These are phyloP conservation scores for Muntiacus reevesi DNA, from an alignment of 2,113 vertebrate species.

Conservation along the genomic window DNA sequence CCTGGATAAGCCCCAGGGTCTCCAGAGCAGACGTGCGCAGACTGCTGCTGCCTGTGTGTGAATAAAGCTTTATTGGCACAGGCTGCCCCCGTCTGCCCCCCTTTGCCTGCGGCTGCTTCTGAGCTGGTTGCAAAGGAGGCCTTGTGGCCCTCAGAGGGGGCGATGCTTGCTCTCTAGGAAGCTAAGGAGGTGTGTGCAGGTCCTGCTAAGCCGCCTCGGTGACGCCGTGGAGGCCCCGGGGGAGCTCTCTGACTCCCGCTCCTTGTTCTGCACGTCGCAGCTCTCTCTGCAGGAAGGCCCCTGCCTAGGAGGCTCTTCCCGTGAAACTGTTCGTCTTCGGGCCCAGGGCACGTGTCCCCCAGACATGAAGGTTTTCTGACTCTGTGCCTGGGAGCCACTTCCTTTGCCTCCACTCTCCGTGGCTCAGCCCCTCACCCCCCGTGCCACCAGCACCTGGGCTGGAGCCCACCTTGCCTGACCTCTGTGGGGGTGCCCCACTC, in stretches of 20 bases:
- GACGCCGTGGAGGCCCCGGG: background rate
- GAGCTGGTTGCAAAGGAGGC: background rate
- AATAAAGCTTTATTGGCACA: slow-evolving; percentile 31
- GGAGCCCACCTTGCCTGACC: background rate
- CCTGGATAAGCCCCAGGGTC: fast-evolving
- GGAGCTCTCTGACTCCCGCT: background rate
- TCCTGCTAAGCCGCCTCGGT: background rate
- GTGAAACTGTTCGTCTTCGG: no score
- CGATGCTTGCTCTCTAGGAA: background rate
- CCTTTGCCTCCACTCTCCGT: no score
- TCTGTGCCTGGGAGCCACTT: fast-evolving
- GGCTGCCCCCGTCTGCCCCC: fast-evolving
- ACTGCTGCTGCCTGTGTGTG: background rate
- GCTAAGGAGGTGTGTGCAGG: background rate
- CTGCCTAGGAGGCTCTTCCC: no score
- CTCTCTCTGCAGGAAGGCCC: background rate
- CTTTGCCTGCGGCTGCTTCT: background rate
- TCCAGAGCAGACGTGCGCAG: background rate
- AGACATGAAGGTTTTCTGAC: background rate
- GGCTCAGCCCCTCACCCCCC: background rate
- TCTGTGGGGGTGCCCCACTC: background rate
- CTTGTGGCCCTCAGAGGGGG: background rate
- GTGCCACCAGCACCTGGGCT: background rate
- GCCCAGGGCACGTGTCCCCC: background rate
- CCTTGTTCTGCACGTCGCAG: fast-evolving